Evolutionary conservation across 2,888 invertebrate species (phyloP).

Genomic region (Limnephilus marmoratus): DNA sequence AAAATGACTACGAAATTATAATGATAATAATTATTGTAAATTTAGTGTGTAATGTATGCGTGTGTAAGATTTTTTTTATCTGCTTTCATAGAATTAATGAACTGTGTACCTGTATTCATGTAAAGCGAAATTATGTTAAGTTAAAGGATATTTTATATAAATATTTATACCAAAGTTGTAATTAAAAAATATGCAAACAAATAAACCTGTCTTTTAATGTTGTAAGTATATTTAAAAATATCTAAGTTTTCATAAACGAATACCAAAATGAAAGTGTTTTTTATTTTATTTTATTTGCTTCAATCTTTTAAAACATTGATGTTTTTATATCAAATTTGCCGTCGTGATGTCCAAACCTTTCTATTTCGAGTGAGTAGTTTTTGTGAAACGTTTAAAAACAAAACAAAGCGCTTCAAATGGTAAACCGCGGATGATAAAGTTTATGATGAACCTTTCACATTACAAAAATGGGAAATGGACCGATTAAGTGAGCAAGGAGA

Average conservation of each 20-base stretch:
- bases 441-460: background rate
- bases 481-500: background rate
- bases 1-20: background rate
- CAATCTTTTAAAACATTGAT: background rate
- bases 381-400: background rate
- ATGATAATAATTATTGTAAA: background rate
- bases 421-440: background rate
- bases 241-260: background rate
- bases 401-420: background rate
- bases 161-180: background rate
- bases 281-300: background rate
- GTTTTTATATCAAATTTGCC: background rate
- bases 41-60: background rate
- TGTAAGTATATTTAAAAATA: background rate
- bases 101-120: constrained; percentile 22
- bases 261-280: background rate
- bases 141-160: background rate
- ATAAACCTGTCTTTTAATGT: background rate
- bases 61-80: background rate
- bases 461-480: background rate
- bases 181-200: background rate
- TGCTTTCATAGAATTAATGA: background rate
- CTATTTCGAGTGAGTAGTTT: background rate
- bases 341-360: background rate
- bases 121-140: background rate